Evolutionary conservation across 35 echinoderm and acorn worm genomes (phyloP).

Genomic region (Eucidaris tribuloides): DNA sequence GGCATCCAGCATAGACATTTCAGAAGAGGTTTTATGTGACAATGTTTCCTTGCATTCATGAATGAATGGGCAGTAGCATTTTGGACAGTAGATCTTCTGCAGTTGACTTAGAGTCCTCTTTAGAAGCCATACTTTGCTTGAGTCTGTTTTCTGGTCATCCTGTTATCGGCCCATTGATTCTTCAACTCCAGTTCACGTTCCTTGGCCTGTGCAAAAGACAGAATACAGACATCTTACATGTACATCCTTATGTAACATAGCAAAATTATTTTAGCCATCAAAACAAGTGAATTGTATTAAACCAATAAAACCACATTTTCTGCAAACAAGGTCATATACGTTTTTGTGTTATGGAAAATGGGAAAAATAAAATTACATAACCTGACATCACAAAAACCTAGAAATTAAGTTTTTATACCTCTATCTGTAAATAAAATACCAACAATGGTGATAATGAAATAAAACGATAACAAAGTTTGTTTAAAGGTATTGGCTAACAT

Average conservation of each 20-base stretch:
- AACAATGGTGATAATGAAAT: no score
- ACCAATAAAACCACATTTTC: not conserved
- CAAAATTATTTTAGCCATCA: not conserved
- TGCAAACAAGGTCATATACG: not conserved
- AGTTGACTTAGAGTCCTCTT: not conserved
- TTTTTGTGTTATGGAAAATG: not conserved
- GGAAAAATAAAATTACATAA: not conserved
- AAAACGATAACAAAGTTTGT: no score
- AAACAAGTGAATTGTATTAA: not conserved
- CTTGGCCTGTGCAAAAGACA: slow-evolving; percentile 69
- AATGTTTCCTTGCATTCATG: no score
- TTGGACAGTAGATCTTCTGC: no score
- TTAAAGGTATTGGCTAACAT: no score
- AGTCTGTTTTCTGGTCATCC: slow-evolving; percentile 82
- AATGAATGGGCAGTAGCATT: no score
- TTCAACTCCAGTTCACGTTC: slow-evolving; percentile 94
- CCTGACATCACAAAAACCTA: not conserved
- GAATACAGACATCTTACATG: not conserved
- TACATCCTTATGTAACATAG: not conserved
- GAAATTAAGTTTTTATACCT: not conserved
- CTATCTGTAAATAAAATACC: no score
- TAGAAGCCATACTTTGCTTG: slow-evolving; percentile 98
- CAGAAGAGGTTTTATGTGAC: no score
- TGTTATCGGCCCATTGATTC: slow-evolving; percentile 94
- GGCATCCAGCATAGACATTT: no score